Evolutionary conservation across 2,888 invertebrate species (phyloP).

Genomic region (Melanargia galathea): DNA sequence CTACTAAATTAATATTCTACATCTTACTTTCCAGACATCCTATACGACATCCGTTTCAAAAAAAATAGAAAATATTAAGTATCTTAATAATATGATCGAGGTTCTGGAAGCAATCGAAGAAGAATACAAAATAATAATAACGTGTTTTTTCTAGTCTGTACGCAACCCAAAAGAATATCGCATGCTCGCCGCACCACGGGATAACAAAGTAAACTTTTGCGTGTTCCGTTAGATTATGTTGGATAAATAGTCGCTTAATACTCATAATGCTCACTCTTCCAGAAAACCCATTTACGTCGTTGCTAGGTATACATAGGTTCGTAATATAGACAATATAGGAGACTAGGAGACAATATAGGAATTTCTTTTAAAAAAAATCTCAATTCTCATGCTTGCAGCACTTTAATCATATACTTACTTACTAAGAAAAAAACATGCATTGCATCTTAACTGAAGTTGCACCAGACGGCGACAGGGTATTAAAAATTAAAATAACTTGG

Average conservation of each 20-base stretch:
- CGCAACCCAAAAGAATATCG: constrained; percentile 12
- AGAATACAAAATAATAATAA: neutral
- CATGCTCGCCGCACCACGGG: constrained; percentile 9
- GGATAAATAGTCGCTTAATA: constrained; percentile 10
- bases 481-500: constrained; percentile 17
- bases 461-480: constrained; percentile 2
- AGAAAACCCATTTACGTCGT: too few species aligned
- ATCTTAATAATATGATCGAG: too few species aligned
- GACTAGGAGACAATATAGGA: too few species aligned
- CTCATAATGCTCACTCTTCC: neutral
- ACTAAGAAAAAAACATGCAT: neutral
- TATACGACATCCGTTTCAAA: too few species aligned
- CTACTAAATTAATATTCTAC: too few species aligned
- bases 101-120: too few species aligned
- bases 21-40: too few species aligned
- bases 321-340: neutral
- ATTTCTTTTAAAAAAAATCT: too few species aligned
- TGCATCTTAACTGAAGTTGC: constrained; percentile 7
- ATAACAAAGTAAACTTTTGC: constrained; percentile 13
- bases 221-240: constrained; percentile 4
- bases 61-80: too few species aligned
- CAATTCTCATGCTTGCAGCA: too few species aligned
- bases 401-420: neutral
- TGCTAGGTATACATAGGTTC: too few species aligned
- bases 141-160: constrained; percentile 1